phyloP scores from a whole-genome alignment of 2,797 vertebrate species.

The Gambelia wislizenii region DNA sequence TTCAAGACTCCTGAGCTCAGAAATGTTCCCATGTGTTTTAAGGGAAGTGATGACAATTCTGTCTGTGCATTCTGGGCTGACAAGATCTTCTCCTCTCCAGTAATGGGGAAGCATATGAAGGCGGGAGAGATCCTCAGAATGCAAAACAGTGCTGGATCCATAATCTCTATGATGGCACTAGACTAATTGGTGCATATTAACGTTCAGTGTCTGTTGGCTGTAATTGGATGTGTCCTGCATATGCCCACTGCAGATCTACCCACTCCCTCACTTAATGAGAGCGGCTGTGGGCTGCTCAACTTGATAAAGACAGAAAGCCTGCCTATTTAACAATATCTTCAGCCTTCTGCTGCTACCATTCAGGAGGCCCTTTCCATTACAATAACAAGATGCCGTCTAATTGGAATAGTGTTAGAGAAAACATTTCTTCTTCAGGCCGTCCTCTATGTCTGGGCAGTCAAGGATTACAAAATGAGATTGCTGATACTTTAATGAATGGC shows the following conservation, averaged over 20 bases:
- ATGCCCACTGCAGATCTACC: neutral
- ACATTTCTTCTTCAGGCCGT: constrained; percentile 50
- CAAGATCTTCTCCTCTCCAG: neutral
- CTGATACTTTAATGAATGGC: constrained; percentile 71
- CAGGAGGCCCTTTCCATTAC: constrained; percentile 35
- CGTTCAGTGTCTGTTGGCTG: neutral
- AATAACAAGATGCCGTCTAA: constrained; percentile 64
- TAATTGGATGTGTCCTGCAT: constrained; percentile 26
- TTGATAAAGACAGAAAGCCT: constrained; percentile 40
- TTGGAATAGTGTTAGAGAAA: constrained; percentile 67
- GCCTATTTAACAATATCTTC: constrained; percentile 21
- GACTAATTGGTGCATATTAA: constrained; percentile 22
- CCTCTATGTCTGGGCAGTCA: constrained; percentile 55
- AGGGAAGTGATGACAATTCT: neutral
- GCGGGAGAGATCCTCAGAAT: neutral
- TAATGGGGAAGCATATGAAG: neutral
- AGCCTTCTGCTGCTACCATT: neutral
- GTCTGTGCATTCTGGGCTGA: neutral
- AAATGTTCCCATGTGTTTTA: neutral
- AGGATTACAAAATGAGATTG: constrained; percentile 65
- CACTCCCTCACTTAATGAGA: constrained; percentile 28
- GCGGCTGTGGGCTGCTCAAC: neutral
- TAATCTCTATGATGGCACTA: neutral
- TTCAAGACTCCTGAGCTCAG: too few species aligned
- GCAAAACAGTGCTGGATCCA: neutral